Base-by-base conservation (phyloP, 2,113 vertebrate species). In the Acanthisitta chloris region DNA sequence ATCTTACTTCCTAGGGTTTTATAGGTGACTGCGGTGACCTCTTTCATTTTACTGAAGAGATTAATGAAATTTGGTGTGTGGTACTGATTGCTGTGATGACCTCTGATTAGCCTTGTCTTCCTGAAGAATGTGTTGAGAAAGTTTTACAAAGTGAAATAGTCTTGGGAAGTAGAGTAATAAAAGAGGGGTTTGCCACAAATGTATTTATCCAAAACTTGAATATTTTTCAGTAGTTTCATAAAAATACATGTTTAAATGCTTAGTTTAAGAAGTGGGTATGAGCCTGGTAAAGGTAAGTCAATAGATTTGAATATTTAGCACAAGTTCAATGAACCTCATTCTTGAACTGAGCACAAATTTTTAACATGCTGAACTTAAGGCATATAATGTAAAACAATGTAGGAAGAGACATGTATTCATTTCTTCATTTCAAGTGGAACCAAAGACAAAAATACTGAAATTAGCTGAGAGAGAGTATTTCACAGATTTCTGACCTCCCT, bases 101-200 rank as follows among this genome's bases (percentile, higher is more conserved):
- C 85, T 93, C 82, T 90, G 78, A 85, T 86, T 24, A 95, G 74
- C 52, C 81, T 88, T 92, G 66, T 65, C 79, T 77, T 92, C 49
- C 42, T 86, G 77, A 95, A 86, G 65, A 86, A 48, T 45, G 40
- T 64, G 6, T 90, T 93, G 79, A 71, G 49, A 89, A 38, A 73
- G 25, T 86, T 93, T 87, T 72, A 73, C 45, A 65, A 90, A 86
- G 31, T 72, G 25, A 93, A 93, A 55, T 42, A 62, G 57, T 54
- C 48, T 71, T 24, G 42, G 45, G 17, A 85, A 85, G 33, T 57
- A 12, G 7, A 87, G 18, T 57, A 81, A 81, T 57, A 67, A 62
- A 85, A 55, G 42, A 72, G 31, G 18, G 1, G 15, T 59, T 85
- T 94, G 15, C 49, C 66, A 34, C 16, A 65, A 65, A 45, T 26